phyloP scores from a whole-genome alignment of 2,888 invertebrate genomes.

The Gortyna flavago region DNA sequence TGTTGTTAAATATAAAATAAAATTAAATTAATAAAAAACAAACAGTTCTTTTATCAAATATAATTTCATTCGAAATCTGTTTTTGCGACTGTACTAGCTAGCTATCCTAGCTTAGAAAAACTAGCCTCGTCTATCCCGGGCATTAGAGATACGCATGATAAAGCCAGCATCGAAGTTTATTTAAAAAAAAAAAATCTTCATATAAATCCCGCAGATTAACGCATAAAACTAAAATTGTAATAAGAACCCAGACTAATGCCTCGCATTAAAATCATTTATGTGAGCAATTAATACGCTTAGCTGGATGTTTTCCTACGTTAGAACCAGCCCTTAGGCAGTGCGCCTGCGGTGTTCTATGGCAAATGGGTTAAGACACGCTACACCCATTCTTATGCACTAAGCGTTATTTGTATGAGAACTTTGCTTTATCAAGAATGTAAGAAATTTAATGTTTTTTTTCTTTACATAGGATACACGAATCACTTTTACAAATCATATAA shows the following conservation, averaged over 20 bases:
- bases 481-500: background rate
- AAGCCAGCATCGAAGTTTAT: background rate
- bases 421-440: conserved; percentile 35
- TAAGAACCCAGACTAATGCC: conserved; percentile 72
- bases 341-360: conserved; percentile 69
- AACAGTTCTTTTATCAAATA: no score
- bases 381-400: conserved; percentile 63
- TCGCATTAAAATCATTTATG: conserved; percentile 84
- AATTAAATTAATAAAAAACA: no score
- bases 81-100: background rate
- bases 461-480: background rate
- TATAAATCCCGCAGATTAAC: conserved; percentile 35
- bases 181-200: conserved; percentile 7
- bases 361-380: conserved; percentile 83
- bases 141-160: background rate
- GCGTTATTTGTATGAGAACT: conserved; percentile 74
- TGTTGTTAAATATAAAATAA: background rate
- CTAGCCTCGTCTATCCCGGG: background rate
- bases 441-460: background rate
- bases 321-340: conserved; percentile 72
- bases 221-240: conserved; percentile 63
- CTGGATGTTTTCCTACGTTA: conserved; percentile 71
- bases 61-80: no score
- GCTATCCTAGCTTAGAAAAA: background rate
- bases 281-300: conserved; percentile 81